Conservation (phyloP, 2,797 vertebrate genomes). For the Typhlichthys subterraneus region DNA sequence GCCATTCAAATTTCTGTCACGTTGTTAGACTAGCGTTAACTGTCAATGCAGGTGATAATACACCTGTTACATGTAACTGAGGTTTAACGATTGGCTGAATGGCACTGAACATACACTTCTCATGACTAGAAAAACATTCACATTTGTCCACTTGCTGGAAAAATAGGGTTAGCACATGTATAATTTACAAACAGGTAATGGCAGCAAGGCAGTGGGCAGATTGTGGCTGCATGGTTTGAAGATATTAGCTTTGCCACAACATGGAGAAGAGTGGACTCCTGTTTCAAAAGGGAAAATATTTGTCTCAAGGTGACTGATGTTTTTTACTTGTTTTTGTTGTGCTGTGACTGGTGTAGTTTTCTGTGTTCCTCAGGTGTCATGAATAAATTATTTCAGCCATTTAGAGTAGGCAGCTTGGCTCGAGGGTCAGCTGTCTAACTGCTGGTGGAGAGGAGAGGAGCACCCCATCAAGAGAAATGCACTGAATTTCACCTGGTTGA, state of each 20-base stretch:
- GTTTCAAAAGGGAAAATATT: conserved; percentile 46
- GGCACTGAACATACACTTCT: too few relatives aligned
- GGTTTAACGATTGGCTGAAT: too few relatives aligned
- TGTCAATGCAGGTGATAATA: too few relatives aligned
- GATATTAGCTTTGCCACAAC: conserved; percentile 35
- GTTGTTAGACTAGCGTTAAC: too few relatives aligned
- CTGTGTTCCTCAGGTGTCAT: conserved; percentile 54
- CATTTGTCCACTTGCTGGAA: too few relatives aligned
- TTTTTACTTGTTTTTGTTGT: conserved; percentile 60
- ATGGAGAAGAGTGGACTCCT: conserved; percentile 42
- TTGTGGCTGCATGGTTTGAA: conserved; percentile 19
- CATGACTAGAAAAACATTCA: too few relatives aligned
- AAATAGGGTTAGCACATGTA: conserved; percentile 1
- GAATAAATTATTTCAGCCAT: conserved; percentile 67
- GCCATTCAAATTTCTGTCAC: too few relatives aligned
- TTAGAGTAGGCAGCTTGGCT: conserved; percentile 60
- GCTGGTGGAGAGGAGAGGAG: conserved; percentile 42
- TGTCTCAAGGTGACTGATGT: conserved; percentile 52
- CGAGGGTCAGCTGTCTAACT: conserved; percentile 62
- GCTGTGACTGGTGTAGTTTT: conserved; percentile 32
- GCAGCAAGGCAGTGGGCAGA: conserved; percentile 38
- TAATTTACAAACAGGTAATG: conserved; percentile 14
- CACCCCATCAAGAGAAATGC: conserved; percentile 56
- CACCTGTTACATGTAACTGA: too few relatives aligned
- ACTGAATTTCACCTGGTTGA: conserved; percentile 57